Percentiles rank a stretch among this genome's conserved stretches.
Conservation (phyloP, 2,888 invertebrate genomes). For the Phymatocera aterrima region DNA sequence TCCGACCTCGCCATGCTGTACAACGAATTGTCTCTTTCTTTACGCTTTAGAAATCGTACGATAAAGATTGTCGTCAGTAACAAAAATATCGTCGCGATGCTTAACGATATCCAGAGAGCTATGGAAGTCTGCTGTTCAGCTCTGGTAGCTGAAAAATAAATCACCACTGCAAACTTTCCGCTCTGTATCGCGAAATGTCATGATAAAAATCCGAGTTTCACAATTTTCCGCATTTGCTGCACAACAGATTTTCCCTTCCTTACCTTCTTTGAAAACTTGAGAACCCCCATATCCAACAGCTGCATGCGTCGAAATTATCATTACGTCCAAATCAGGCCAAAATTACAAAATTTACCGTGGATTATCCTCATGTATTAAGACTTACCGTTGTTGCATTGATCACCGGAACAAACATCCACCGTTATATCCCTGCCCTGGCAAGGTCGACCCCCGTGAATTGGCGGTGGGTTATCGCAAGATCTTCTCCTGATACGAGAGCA, state of each 20-base stretch:
- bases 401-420: constrained; percentile 62
- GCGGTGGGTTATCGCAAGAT: constrained; percentile 78
- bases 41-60: constrained; percentile 63
- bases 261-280: constrained; percentile 64
- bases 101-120: constrained; percentile 62
- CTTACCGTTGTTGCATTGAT: constrained; percentile 66
- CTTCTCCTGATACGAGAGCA: constrained; percentile 89
- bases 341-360: neutral
- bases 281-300: constrained; percentile 63
- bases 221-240: neutral
- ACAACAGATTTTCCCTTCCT: constrained; percentile 31
- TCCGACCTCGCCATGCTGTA: constrained; percentile 64
- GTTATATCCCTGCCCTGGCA: constrained; percentile 65
- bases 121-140: constrained; percentile 62
- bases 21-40: constrained; percentile 62
- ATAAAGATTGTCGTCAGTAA: constrained; percentile 60
- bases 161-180: constrained; percentile 12
- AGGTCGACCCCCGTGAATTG: constrained; percentile 64
- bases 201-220: neutral
- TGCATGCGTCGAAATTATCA: constrained; percentile 48
- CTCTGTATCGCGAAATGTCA: neutral
- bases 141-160: constrained; percentile 57
- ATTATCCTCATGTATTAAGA: neutral
- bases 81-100: constrained; percentile 60
- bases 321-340: neutral